A percentile compares a stretch with the other conserved stretches of the same genome.
phyloP scores from a whole-genome alignment of 2,888 invertebrate genomes.

The Troides oblongomaculatus region DNA sequence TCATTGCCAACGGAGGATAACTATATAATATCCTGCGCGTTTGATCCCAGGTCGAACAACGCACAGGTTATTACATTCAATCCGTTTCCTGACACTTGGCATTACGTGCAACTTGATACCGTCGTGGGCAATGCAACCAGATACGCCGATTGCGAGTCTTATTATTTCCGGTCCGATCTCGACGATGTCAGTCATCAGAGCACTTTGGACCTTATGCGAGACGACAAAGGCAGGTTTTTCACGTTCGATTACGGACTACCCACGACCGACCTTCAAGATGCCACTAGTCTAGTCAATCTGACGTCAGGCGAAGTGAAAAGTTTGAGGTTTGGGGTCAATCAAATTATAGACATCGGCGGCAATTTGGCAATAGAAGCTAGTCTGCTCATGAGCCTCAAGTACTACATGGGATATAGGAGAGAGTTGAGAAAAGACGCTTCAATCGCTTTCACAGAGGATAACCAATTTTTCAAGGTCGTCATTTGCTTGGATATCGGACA shows the following conservation, averaged over 20 bases:
- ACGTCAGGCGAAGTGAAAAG: constrained; percentile 82
- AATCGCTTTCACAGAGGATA: constrained; percentile 69
- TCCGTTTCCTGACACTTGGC: constrained; percentile 80
- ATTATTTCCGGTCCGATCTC: constrained; percentile 48
- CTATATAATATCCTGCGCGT: constrained; percentile 68
- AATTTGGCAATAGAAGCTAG: constrained; percentile 86
- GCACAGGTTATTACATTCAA: constrained; percentile 67
- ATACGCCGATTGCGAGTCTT: constrained; percentile 64
- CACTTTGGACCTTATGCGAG: constrained; percentile 65
- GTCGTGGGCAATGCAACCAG: constrained; percentile 46
- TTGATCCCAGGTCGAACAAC: constrained; percentile 66
- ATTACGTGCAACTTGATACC: constrained; percentile 71
- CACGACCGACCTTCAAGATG: constrained; percentile 81
- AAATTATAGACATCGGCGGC: constrained; percentile 89
- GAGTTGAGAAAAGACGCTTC: constrained; percentile 48
- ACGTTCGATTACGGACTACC: constrained; percentile 87
- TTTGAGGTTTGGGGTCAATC: constrained; percentile 85
- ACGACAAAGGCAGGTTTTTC: constrained; percentile 87
- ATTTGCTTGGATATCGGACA: constrained; percentile 82
- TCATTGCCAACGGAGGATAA: constrained; percentile 76
- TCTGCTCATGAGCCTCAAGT: constrained; percentile 81
- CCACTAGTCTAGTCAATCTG: constrained; percentile 84
- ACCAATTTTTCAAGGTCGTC: constrained; percentile 77
- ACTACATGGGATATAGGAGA: constrained; percentile 71
- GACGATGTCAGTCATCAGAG: constrained; percentile 56